Conservation (phyloP, 2,113 vertebrate species). For the Lepidothrix coronata region DNA sequence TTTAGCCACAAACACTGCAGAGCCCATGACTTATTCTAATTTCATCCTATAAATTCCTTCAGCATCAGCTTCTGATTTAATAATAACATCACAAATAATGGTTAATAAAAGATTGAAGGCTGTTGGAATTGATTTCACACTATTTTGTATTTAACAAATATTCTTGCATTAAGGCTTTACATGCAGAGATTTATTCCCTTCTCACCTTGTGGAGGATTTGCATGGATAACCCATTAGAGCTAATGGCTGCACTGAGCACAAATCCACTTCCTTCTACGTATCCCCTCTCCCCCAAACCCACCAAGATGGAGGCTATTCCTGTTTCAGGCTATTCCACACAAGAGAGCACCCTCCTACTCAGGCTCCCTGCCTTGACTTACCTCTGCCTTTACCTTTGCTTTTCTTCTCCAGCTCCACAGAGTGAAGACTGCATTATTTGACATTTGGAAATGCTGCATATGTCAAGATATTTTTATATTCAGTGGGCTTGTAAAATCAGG, state of each 20-base stretch:
- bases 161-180: not conserved
- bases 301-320: not conserved
- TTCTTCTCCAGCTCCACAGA: not conserved
- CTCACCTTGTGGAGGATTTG: not conserved
- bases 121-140: conserved; percentile 24
- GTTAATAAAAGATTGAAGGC: conserved; percentile 36
- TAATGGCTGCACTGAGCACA: not conserved
- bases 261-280: not conserved
- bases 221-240: conserved; percentile 21
- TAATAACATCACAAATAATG: conserved; percentile 9
- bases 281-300: not conserved
- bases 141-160: conserved; percentile 33
- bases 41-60: not conserved
- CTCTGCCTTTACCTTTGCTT: not conserved
- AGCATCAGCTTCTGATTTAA: conserved; percentile 11
- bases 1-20: not conserved
- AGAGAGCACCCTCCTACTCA: not conserved
- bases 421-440: not conserved
- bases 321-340: not conserved
- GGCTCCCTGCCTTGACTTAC: not conserved
- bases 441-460: not conserved
- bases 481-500: not conserved
- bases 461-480: not conserved
- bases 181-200: not conserved
- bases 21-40: not conserved